Conservation (phyloP, 1,140 invertebrate species). For the Pseudomyrmex sp. region DNA sequence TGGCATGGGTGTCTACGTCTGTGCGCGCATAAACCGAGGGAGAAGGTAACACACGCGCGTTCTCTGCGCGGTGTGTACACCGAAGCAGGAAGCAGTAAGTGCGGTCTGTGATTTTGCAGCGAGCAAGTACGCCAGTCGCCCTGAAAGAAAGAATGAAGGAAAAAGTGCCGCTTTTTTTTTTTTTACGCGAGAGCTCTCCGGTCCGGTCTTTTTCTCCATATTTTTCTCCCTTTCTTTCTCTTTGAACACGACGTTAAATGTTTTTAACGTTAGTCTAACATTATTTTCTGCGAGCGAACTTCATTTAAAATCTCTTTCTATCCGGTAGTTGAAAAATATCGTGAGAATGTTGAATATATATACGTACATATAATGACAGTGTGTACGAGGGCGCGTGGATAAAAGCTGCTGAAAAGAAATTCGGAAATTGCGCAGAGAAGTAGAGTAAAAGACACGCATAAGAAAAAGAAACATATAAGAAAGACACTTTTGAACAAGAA, state of each 20-base stretch:
- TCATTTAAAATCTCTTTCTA: neutral
- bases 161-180: conserved; percentile 43
- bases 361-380: neutral
- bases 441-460: neutral
- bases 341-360: neutral
- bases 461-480: neutral
- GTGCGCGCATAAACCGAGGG: neutral
- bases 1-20: conserved; percentile 3
- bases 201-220: conserved; percentile 14
- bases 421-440: conserved; percentile 4
- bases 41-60: conserved; percentile 14
- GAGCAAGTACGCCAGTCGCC: conserved; percentile 59
- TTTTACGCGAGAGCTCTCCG: neutral
- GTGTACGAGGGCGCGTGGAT: too few relatives aligned
- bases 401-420: conserved; percentile 9
- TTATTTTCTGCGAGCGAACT: conserved; percentile 17
- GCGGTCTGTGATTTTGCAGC: conserved; percentile 63
- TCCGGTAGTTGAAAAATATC: neutral
- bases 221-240: neutral
- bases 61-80: conserved; percentile 17
- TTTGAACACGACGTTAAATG: neutral
- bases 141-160: conserved; percentile 50
- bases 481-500: conserved; percentile 49
- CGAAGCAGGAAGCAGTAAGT: conserved; percentile 59
- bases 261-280: conserved; percentile 38